Evolutionary conservation across 2,797 vertebrate genomes (phyloP), one percentile per base, ranked within the genome.

Genomic region (Hypotaenidia okinawae): DNA sequence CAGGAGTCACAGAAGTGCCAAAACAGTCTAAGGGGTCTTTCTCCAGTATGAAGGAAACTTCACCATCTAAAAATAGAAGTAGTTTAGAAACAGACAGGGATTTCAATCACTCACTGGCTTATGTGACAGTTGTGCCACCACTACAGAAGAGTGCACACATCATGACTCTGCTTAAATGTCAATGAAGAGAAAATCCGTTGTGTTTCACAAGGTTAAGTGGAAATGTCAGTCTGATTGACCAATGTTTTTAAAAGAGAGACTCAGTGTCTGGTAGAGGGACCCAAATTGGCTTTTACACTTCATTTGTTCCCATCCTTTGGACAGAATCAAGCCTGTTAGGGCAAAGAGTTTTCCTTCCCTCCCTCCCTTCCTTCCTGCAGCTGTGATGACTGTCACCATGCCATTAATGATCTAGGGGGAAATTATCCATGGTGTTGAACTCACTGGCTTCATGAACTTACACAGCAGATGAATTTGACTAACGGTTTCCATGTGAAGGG

Each of bases 261-360:
- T 92, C 86, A 32, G 73, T 95, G 81, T 92, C 81, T 78, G 83
- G 66, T 61, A 93, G 75, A 94, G 90, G 80, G 69, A 87, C 79
- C 68, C 55, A 95, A 96, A 97, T 18, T 95, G 95, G 95, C 84
- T 94, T 96, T 92, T 95, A 93, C 6, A 21, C 84, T 95, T 96
- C 95, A 94, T 96, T 96, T 97, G 57, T 94, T 96, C 69, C 92
- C 79, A 87, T 95, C 87, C 70, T 96, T 92, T 86, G 91, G 91
- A 95, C 95, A 96, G 90, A 79, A 96, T 63, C 11, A 37, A 33
- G 63, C 91, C 87, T 94, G 63, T 83, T 69, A 97, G 91, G 94
- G 82, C 92, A 91, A 91, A 89, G 79, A 94, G 59, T 69, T 95
- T 91, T 93, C 55, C 52, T 79, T 69, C 45, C 55, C 58, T 90